Evolutionary conservation across 2,888 invertebrate species (phyloP), one percentile per base, ranked within the genome.

Genomic region (Carterocephalus palaemon): DNA sequence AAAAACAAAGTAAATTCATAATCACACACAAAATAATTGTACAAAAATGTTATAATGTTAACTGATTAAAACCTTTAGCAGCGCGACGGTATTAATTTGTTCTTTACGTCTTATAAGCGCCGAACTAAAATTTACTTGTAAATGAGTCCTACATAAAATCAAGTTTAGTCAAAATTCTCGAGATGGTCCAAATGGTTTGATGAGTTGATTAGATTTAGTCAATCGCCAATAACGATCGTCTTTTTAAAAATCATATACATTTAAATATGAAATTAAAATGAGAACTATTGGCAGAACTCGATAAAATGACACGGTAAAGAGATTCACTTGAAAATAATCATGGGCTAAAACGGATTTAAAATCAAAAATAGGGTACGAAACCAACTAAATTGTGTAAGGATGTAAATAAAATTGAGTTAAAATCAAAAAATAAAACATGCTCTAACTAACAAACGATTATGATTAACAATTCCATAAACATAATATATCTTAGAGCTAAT

Each of bases 401-500:
- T 64, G 60, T 57, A 64, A 59, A 63, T 64, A 67, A 62, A 68
- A 66, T 62, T 37, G 31, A 64, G 64, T 76, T 58, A 76, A 72
- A 77, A 78, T 79, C 72, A 76, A 71, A 78, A 74, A 75, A 77
- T 83, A 84, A 84, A 84, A 82, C 84, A 84, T 84, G 84, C 84
- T 69, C 66, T 54, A 51, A 53, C 50, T 46, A 29, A 16, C 13
- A 39, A 60, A n/a, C n/a, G n/a, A n/a, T n/a, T 64, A 70, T 48
- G 60, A 70, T 70, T 64, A 67, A 65, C 29, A 70, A 66, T 55
- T 51, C 46, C 52, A 57, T 60, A 61, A 52, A 48, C 46, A 51
- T 49, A 59, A 59, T n/a, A n/a, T n/a, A n/a, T n/a, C 66, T 64
- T 72, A 70, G 53, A 49, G 46, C 51, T 52, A 56, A 50, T 6